These are phyloP conservation scores for Telmatochromis sp. DNA, from an alignment of 2,113 vertebrate species.

Conservation along the genomic window DNA sequence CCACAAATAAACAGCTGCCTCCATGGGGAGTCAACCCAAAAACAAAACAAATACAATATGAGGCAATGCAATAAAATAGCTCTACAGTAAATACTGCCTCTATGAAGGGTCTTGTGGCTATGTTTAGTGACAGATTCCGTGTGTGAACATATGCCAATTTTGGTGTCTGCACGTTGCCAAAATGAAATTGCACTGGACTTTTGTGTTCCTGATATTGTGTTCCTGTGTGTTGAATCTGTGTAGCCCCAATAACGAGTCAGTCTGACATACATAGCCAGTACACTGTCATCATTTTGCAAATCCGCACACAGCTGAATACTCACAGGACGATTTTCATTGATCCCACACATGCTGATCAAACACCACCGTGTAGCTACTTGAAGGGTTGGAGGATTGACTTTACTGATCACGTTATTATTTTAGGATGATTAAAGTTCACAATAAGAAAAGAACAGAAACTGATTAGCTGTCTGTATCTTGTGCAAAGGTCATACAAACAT, in stretches of 20 bases:
- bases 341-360: conserved; percentile 7
- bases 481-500: neutral
- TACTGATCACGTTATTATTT: neutral
- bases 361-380: neutral
- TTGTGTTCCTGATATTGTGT: neutral
- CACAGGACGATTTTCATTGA: neutral
- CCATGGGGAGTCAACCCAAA: neutral
- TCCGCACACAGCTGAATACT: neutral
- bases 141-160: neutral
- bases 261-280: neutral
- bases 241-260: neutral
- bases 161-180: neutral
- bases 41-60: conserved; percentile 4
- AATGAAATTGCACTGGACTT: neutral
- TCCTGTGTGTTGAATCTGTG: neutral
- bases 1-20: neutral
- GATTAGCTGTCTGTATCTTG: conserved; percentile 12
- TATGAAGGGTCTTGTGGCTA: neutral
- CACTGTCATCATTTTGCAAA: neutral
- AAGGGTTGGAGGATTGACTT: neutral
- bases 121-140: neutral
- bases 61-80: neutral
- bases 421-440: neutral
- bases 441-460: neutral
- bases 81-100: neutral